phyloP scores from a whole-genome alignment of 2,797 vertebrate species.

The Chromobotia macracanthus region DNA sequence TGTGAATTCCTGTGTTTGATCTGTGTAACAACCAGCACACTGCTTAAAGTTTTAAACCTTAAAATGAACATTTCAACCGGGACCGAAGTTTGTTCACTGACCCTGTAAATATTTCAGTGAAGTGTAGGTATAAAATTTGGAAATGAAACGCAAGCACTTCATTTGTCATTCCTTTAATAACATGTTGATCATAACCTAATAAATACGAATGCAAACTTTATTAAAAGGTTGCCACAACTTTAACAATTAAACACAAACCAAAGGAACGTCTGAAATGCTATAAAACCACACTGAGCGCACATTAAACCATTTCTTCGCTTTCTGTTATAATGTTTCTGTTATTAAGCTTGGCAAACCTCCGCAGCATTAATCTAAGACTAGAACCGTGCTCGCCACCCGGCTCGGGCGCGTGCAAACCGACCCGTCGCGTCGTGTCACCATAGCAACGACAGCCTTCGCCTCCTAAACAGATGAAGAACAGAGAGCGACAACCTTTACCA shows the following conservation, averaged over 20 bases:
- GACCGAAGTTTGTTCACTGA: background rate
- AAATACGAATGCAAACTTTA: background rate
- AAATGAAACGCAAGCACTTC: background rate
- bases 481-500: background rate
- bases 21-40: background rate
- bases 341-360: too few species aligned
- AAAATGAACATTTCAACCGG: background rate
- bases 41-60: background rate
- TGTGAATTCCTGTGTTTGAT: background rate
- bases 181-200: background rate
- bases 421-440: conserved; percentile 7
- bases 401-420: background rate
- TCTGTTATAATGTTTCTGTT: background rate
- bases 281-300: too few species aligned
- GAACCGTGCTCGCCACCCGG: background rate
- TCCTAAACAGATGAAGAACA: conserved; percentile 42
- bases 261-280: too few species aligned
- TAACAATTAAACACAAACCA: background rate
- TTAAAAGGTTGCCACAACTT: too few species aligned
- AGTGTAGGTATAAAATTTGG: background rate
- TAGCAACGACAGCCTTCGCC: conserved; percentile 18
- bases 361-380: background rate
- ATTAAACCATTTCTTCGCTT: too few species aligned
- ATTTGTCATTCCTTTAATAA: background rate
- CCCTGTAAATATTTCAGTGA: background rate